phyloP scores from a whole-genome alignment of 2,113 vertebrate genomes.

The Pungitius pungitius region DNA sequence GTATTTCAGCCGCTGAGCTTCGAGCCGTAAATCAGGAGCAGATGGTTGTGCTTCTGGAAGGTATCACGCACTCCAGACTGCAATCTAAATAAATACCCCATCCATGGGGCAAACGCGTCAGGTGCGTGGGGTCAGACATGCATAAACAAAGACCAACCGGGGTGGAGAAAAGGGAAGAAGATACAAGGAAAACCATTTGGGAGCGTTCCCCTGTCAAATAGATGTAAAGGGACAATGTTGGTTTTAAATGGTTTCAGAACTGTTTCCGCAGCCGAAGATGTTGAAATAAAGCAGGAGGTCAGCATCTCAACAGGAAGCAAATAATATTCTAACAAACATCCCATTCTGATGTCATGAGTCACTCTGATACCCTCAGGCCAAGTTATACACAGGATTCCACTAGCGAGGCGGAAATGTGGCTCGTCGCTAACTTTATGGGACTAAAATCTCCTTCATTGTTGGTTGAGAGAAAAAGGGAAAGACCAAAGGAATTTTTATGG shows the following conservation, averaged over 20 bases:
- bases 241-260: conserved; percentile 13
- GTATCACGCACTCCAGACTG: conserved; percentile 68
- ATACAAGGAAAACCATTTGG: background rate
- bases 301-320: conserved; percentile 52
- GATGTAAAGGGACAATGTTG: conserved; percentile 6
- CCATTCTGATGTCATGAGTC: conserved; percentile 64
- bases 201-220: background rate
- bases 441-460: conserved; percentile 46
- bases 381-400: conserved; percentile 54
- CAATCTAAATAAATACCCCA: conserved; percentile 77
- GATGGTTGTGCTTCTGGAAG: conserved; percentile 75
- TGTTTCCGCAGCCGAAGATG: conserved; percentile 6
- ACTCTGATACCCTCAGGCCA: conserved; percentile 36
- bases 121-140: conserved; percentile 65
- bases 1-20: conserved; percentile 62
- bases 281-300: conserved; percentile 20
- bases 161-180: conserved; percentile 13
- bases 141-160: conserved; percentile 50
- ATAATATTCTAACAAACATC: conserved; percentile 62
- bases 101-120: conserved; percentile 68
- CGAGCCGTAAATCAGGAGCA: conserved; percentile 74
- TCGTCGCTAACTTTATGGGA: conserved; percentile 18
- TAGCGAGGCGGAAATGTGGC: conserved; percentile 14
- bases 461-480: conserved; percentile 15
- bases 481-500: conserved; percentile 35